phyloP scores from a whole-genome alignment of 2,113 vertebrate genomes.

The Erinaceus europaeus region DNA sequence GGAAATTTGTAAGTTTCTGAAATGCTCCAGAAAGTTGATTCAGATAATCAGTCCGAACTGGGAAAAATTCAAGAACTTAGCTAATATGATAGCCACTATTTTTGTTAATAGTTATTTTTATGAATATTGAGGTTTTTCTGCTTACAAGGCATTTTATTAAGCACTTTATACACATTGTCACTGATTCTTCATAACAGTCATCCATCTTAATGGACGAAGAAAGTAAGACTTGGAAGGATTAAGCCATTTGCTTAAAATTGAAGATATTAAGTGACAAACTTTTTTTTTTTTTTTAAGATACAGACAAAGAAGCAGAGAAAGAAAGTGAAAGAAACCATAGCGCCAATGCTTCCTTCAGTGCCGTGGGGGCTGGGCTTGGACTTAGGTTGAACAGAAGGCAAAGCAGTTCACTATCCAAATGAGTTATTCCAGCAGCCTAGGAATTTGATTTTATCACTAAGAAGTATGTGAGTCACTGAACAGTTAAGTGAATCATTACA shows the following conservation, averaged over 20 bases:
- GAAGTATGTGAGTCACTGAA: background rate
- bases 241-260: conserved; percentile 33
- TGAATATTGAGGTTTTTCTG: background rate
- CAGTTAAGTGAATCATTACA: background rate
- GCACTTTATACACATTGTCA: background rate
- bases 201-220: background rate
- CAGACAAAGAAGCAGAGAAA: too few relatives aligned
- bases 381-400: too few relatives aligned
- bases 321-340: too few relatives aligned
- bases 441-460: conserved; percentile 42
- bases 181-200: background rate
- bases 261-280: background rate
- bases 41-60: background rate
- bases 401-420: too few relatives aligned
- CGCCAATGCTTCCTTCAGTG: too few relatives aligned
- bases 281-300: too few relatives aligned
- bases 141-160: background rate
- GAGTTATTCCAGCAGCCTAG: too few relatives aligned
- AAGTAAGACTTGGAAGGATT: conserved; percentile 10
- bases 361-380: too few relatives aligned
- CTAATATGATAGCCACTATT: background rate
- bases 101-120: background rate
- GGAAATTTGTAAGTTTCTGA: conserved; percentile 1
- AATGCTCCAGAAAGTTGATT: background rate
- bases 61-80: background rate